phyloP scores from a whole-genome alignment of 2,113 vertebrate genomes.

The Fregata magnificens region DNA sequence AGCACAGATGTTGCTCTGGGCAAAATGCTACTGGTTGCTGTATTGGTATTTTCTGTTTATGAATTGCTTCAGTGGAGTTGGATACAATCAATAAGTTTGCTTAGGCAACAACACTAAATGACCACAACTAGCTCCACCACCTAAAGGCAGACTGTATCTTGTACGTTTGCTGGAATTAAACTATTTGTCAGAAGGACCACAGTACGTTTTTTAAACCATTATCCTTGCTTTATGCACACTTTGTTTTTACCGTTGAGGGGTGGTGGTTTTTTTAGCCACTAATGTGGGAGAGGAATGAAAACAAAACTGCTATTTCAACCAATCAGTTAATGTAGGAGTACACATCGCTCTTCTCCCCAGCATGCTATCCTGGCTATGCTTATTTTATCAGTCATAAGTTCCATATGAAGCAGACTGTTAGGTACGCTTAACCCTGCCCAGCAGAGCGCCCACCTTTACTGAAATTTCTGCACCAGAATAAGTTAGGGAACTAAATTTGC shows the following conservation, averaged over 20 bases:
- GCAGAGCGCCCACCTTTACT: not conserved
- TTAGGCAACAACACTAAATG: not conserved
- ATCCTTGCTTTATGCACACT: not conserved
- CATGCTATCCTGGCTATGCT: not conserved
- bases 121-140: not conserved
- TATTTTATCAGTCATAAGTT: not conserved
- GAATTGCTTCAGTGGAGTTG: not conserved
- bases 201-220: not conserved
- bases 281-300: not conserved
- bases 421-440: not conserved
- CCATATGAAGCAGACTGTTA: not conserved
- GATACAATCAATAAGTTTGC: not conserved
- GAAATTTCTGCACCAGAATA: not conserved
- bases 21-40: not conserved
- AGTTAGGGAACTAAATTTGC: not conserved
- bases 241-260: not conserved
- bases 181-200: not conserved
- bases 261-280: not conserved
- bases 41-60: not conserved
- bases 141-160: not conserved
- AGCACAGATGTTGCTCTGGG: constrained; percentile 33
- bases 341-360: not conserved
- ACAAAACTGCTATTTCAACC: not conserved
- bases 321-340: not conserved
- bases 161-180: not conserved